Percentiles rank a stretch among this genome's conserved stretches.
These are phyloP conservation scores for Trogon melanurus DNA, from an alignment of 2,113 vertebrate genomes.

Conservation along the genomic window DNA sequence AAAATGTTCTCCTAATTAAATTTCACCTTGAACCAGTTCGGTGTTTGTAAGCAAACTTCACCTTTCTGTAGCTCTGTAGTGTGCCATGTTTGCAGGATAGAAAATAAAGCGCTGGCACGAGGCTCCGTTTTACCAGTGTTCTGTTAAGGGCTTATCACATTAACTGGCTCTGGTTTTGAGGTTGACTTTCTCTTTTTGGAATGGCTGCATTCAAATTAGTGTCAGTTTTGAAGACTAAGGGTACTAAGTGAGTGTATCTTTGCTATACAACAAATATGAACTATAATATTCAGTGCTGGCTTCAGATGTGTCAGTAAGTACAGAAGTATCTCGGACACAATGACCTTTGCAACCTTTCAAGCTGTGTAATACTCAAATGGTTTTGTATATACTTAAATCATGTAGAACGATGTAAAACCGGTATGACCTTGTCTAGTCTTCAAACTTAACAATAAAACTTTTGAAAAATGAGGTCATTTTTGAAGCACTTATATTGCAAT, in stretches of 20 bases:
- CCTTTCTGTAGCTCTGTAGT: neutral
- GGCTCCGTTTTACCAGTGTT: slow-evolving; percentile 14
- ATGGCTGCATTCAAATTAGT: slow-evolving; percentile 66
- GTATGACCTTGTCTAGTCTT: slow-evolving; percentile 85
- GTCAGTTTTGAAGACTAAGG: slow-evolving; percentile 72
- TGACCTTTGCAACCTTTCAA: slow-evolving; percentile 80
- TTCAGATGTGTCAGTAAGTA: slow-evolving; percentile 74
- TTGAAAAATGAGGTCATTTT: slow-evolving; percentile 74
- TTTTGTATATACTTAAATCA: slow-evolving; percentile 84
- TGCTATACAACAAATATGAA: slow-evolving; percentile 72
- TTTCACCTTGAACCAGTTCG: slow-evolving; percentile 39
- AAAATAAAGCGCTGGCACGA: slow-evolving; percentile 3
- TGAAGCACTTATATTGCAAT: slow-evolving; percentile 44
- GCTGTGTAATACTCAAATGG: slow-evolving; percentile 80
- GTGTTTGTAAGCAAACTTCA: slow-evolving; percentile 33
- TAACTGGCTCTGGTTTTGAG: slow-evolving; percentile 51
- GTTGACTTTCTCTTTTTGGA: slow-evolving; percentile 83
- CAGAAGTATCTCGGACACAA: slow-evolving; percentile 73
- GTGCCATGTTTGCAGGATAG: slow-evolving; percentile 4
- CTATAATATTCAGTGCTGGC: slow-evolving; percentile 72
- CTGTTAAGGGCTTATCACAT: slow-evolving; percentile 38
- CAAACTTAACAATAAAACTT: slow-evolving; percentile 87
- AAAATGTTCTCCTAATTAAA: slow-evolving; percentile 41
- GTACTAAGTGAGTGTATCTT: slow-evolving; percentile 76
- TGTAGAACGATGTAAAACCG: slow-evolving; percentile 82